A percentile compares a stretch with the other conserved stretches of the same genome.
These are phyloP conservation scores for Shargacucullia verbasci DNA, from an alignment of 2,888 invertebrate genomes.

Conservation along the genomic window DNA sequence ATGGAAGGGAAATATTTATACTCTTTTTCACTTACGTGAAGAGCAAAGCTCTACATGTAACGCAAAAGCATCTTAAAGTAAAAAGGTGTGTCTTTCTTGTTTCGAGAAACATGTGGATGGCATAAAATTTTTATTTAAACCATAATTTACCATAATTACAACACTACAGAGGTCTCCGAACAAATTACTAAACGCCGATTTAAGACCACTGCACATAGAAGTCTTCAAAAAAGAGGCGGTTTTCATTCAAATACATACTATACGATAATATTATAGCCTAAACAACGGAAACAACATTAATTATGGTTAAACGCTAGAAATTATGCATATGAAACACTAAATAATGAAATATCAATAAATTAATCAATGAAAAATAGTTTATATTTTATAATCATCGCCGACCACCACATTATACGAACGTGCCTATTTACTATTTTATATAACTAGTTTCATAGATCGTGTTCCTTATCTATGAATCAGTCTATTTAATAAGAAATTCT, in stretches of 20 bases:
- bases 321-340: not conserved
- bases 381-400: too few relatives aligned
- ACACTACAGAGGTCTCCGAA: too few relatives aligned
- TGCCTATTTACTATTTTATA: conserved; percentile 44
- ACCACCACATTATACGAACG: conserved; percentile 33
- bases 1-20: conserved; percentile 38
- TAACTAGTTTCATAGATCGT: conserved; percentile 29
- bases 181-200: conserved; percentile 13
- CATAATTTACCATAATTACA: too few relatives aligned
- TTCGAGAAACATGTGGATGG: not conserved
- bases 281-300: too few relatives aligned
- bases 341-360: not conserved
- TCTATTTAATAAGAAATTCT: conserved; percentile 39
- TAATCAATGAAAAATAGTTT: conserved; percentile 11
- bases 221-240: too few relatives aligned
- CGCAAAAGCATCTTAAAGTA: not conserved
- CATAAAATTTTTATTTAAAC: too few relatives aligned
- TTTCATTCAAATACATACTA: conserved; percentile 21
- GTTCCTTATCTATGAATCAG: conserved; percentile 44
- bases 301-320: conserved; percentile 15
- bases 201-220: conserved; percentile 12
- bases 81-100: conserved; percentile 4
- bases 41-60: conserved; percentile 3
- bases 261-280: conserved; percentile 19
- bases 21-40: conserved; percentile 7